These are phyloP conservation scores for Sitta europaea DNA, from an alignment of 2,113 vertebrate species.

Conservation along the genomic window DNA sequence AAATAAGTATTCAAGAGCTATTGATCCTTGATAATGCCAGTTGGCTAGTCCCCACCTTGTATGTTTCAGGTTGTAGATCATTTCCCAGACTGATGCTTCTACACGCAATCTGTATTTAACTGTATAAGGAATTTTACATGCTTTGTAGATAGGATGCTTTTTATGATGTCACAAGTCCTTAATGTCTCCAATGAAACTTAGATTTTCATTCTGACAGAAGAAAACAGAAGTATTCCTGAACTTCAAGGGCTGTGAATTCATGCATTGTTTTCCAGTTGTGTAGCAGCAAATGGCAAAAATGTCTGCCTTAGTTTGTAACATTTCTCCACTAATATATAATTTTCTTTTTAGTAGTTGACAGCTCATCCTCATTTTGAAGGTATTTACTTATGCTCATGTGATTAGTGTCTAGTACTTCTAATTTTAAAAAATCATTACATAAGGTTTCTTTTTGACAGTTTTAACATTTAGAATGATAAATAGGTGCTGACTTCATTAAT, in stretches of 20 bases:
- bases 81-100: not conserved
- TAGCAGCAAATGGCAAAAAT: not conserved
- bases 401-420: not conserved
- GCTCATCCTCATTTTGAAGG: not conserved
- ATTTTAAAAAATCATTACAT: not conserved
- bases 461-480: not conserved
- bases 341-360: not conserved
- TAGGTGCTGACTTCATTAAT: not conserved
- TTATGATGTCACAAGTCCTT: not conserved
- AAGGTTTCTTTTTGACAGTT: not conserved
- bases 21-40: not conserved
- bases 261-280: not conserved
- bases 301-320: not conserved
- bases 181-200: not conserved
- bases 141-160: not conserved
- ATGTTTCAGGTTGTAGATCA: not conserved
- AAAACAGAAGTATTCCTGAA: not conserved
- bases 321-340: not conserved
- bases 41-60: not conserved
- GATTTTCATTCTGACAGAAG: not conserved
- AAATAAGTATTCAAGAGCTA: not conserved
- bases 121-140: not conserved
- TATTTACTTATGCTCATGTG: not conserved
- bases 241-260: not conserved
- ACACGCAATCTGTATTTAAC: accelerated